These are phyloP conservation scores for Ophraella communa DNA, from an alignment of 2,888 invertebrate genomes.

Conservation along the genomic window DNA sequence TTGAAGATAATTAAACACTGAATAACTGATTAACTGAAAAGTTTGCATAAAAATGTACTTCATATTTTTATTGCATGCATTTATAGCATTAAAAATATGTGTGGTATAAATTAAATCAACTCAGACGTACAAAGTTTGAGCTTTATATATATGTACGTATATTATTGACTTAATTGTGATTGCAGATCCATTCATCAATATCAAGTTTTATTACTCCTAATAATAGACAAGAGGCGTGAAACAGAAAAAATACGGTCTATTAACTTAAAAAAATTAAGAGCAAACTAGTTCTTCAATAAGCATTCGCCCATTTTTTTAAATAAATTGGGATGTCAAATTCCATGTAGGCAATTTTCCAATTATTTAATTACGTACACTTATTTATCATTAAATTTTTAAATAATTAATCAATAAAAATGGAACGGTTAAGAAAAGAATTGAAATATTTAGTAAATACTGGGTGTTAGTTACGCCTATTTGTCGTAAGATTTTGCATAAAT, in stretches of 20 bases:
- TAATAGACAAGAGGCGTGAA: slow-evolving; percentile 20
- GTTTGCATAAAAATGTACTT: too few species aligned
- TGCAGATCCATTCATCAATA: neutral
- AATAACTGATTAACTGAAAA: too few species aligned
- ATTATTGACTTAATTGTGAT: neutral
- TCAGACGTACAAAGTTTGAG: neutral
- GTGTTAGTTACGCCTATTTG: slow-evolving; percentile 29
- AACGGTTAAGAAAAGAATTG: slow-evolving; percentile 12
- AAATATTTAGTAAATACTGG: slow-evolving; percentile 28
- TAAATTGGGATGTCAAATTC: slow-evolving; percentile 15
- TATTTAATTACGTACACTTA: slow-evolving; percentile 20
- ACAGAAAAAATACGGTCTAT: slow-evolving; percentile 19
- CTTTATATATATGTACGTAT: neutral
- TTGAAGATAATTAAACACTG: too few species aligned
- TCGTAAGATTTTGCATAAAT: slow-evolving; percentile 28
- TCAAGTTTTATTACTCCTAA: slow-evolving; percentile 19
- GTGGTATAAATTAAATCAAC: neutral
- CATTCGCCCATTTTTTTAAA: neutral
- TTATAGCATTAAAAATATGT: neutral
- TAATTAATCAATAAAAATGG: slow-evolving; percentile 19
- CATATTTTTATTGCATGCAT: neutral
- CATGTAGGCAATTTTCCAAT: slow-evolving; percentile 16
- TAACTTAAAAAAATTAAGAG: slow-evolving; percentile 17
- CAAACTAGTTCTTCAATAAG: slow-evolving; percentile 15
- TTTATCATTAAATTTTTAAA: slow-evolving; percentile 19